phyloP scores from a whole-genome alignment of 2,888 invertebrate species.

The Chymomyza caudatula region DNA sequence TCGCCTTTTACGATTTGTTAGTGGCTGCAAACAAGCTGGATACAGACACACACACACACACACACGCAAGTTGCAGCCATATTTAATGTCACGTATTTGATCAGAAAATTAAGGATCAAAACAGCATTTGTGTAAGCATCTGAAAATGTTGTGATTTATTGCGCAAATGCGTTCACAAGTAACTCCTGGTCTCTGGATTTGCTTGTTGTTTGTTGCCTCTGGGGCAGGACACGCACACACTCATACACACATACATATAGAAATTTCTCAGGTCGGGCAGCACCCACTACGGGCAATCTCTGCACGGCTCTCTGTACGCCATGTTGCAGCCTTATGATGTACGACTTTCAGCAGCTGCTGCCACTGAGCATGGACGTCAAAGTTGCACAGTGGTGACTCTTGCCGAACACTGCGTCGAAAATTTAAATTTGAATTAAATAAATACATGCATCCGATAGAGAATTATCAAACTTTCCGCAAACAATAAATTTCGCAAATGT shows the following conservation, averaged over 20 bases:
- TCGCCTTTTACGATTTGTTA: conserved; percentile 65
- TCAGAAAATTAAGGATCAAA: conserved; percentile 73
- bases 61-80: conserved; percentile 4
- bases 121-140: conserved; percentile 72
- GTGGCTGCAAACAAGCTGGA: conserved; percentile 32
- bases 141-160: conserved; percentile 75
- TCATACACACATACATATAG: background rate
- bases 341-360: conserved; percentile 51
- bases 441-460: no score
- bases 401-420: no score
- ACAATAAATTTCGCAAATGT: no score
- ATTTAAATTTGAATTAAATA: no score
- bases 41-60: background rate
- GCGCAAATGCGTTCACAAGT: conserved; percentile 58
- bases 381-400: no score
- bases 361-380: background rate
- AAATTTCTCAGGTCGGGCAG: no score
- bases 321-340: conserved; percentile 44
- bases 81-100: conserved; percentile 71
- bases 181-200: conserved; percentile 31
- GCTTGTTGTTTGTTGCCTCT: no score
- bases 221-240: background rate
- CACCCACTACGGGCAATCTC: no score
- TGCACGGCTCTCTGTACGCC: no score
- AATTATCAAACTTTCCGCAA: no score